These are phyloP conservation scores for Thamnaconus septentrionalis DNA, from an alignment of 2,113 vertebrate genomes.

Conservation along the genomic window DNA sequence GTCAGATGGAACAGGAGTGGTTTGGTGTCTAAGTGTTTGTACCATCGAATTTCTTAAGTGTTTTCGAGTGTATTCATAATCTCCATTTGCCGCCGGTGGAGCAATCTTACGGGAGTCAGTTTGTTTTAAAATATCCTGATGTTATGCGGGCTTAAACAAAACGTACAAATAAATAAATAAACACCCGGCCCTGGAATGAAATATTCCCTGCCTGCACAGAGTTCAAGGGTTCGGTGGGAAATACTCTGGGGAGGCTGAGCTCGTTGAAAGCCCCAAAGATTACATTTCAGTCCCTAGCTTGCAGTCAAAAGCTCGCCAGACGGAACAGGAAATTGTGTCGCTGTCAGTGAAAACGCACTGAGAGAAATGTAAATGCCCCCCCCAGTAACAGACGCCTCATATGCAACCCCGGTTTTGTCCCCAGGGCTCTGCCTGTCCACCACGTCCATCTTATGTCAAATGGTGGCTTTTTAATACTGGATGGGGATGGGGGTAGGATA, in stretches of 20 bases:
- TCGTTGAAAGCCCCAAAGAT: conserved; percentile 69
- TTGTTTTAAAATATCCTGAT: conserved; percentile 54
- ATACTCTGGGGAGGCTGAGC: conserved; percentile 72
- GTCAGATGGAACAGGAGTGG: conserved; percentile 4
- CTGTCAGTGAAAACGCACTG: conserved; percentile 75
- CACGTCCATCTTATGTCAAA: conserved; percentile 80
- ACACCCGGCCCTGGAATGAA: conserved; percentile 39
- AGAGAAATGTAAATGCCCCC: conserved; percentile 81
- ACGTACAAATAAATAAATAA: conserved; percentile 38
- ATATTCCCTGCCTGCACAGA: conserved; percentile 69
- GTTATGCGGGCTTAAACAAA: conserved; percentile 32
- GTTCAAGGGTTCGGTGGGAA: conserved; percentile 70
- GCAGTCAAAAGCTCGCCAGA: conserved; percentile 76
- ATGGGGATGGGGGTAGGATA: conserved; percentile 58
- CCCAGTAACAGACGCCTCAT: conserved; percentile 68
- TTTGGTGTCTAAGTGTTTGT: neutral
- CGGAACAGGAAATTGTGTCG: conserved; percentile 82
- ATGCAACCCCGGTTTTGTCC: conserved; percentile 70
- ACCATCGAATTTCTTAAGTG: neutral
- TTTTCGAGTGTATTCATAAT: conserved; percentile 14
- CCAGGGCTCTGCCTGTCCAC: conserved; percentile 73
- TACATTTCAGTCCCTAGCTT: conserved; percentile 77
- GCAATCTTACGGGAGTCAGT: conserved; percentile 58
- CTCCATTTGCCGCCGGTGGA: conserved; percentile 20
- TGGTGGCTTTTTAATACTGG: conserved; percentile 69